Evolutionary conservation across 37 sponge, comb jelly and placozoan species (phyloP).

Genomic region (Aphrocallistes beatrix): DNA sequence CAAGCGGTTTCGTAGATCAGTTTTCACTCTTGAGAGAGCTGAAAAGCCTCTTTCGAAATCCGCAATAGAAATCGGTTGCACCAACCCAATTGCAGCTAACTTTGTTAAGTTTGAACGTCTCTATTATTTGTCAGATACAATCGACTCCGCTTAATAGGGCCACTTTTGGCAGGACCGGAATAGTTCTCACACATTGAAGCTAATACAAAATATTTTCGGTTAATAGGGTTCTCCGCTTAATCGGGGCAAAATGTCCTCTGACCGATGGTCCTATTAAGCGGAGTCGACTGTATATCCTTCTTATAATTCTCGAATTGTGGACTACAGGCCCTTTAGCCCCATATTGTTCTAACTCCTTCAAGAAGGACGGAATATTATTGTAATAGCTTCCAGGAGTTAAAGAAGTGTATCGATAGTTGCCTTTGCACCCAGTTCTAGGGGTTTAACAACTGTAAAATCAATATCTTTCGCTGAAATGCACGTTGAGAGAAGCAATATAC

Average conservation of each 20-base stretch:
- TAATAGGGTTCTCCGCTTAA: no score
- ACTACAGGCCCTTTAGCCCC: not conserved
- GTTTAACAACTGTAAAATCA: conserved; percentile 4
- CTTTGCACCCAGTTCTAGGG: not conserved
- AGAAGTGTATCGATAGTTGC: not conserved
- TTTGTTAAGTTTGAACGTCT: conserved; percentile 5
- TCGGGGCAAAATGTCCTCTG: no score
- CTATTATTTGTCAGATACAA: no score
- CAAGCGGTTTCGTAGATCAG: conserved; percentile 18
- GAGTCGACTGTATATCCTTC: no score
- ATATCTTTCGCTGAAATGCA: no score
- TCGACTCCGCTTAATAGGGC: no score
- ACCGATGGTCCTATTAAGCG: no score
- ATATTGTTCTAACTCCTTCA: not conserved
- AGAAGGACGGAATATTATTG: not conserved
- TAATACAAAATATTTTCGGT: no score
- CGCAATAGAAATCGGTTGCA: conserved; percentile 17
- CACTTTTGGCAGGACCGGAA: no score
- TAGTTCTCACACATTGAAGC: no score
- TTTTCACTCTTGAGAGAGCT: conserved; percentile 9
- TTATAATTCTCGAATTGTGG: not conserved
- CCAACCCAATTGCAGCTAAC: conserved; percentile 19
- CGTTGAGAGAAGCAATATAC: no score
- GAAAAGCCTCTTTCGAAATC: conserved; percentile 30
- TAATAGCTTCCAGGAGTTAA: conserved; percentile 17